Evolutionary conservation across 2,888 invertebrate genomes (phyloP), one percentile per base, ranked within the genome.

Genomic region (Dugesia japonica): DNA sequence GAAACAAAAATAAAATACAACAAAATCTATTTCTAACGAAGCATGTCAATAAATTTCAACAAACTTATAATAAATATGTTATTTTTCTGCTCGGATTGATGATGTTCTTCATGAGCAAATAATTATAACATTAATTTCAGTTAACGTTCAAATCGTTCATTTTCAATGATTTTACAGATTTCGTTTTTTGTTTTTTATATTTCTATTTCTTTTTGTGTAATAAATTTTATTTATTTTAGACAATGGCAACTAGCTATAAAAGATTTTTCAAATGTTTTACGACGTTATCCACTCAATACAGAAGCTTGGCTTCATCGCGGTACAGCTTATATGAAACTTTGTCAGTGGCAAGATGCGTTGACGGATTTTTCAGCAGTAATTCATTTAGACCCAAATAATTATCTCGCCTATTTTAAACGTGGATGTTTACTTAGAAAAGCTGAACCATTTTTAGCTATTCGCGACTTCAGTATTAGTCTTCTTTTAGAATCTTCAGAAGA

Each of bases 391-490:
- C 85, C 85, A 17, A 80, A 81, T 71, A 81, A 81, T 79, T 82
- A 82, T 81, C 77, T 81, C 78, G 83, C 84, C 1, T 83, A 82
- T 79, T 85, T 82, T 79, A 81, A 83, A 76, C 80, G 85, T 20
- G 85, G 81, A 23, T 84, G 83, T 79, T 80, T 84, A 56, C 81
- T 85, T 1, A 80, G 84, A 78, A 83, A 82, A 83, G 80, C 81
- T n/a, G 82, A 85, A 78, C 82, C 83, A 1, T 81, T 81, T 79
- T 80, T 81, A 72, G 83, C 84, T 0, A 79, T 85, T 42, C 82
- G 82, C 79, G 85, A 85, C 80, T 83, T 81, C 80, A 84, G 84
- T 79, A 81, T 84, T 20, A 84, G 84, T 0, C 79, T 85, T 72
- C 77, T 84, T 75, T 81, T 85, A 27, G 82, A 84, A 78, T 82